Evolutionary conservation across 2,797 vertebrate genomes (phyloP), one percentile per base, ranked within the genome.

Genomic region (Phataginus tetradactyla): DNA sequence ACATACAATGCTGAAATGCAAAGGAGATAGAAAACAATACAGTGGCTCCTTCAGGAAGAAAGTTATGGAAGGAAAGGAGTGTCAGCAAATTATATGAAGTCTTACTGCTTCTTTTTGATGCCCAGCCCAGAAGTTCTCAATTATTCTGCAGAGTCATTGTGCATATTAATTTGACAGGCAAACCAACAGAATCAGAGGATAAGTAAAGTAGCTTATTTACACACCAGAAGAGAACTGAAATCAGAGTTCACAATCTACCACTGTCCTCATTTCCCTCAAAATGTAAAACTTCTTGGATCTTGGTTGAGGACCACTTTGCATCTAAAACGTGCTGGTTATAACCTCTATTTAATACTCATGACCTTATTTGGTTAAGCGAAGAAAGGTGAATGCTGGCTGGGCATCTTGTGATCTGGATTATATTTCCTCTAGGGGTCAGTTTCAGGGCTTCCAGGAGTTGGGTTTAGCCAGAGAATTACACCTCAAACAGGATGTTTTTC

Each of bases 371-470:
- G 51, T 83, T 94, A 93, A 66, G 21, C 92, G 55, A 57, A 94
- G 32, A 94, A 42, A 95, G 21, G 8, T 75, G 68, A 91, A 55
- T 96, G 34, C 66, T 95, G 86, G 37, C 83, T 94, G 83, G 59
- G 86, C 69, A 83, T 66, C 71, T 97, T 96, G 86, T 94, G 78
- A 93, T 95, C 79, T 91, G 57, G 93, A 90, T 95, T 95, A 86
- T 86, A 86, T 96, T 95, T 96, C 96, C 79, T 91, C 5, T 25
- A 79, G n/a, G 80, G 91, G 68, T 96, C 77, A 95, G 72, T 86
- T 95, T 96, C 57, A 86, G 78, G 79, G 69, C 64, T 96, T 94
- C 87, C 53, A 71, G 87, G 53, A 94, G 37, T 69, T 96, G 74
- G 32, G 18, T 53, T 96, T 94, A 90, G 53, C n/a, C 86, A 95